Evolutionary conservation across 2,113 vertebrate genomes (phyloP), one percentile per base, ranked within the genome.

Genomic region (Leucopternis melanops): DNA sequence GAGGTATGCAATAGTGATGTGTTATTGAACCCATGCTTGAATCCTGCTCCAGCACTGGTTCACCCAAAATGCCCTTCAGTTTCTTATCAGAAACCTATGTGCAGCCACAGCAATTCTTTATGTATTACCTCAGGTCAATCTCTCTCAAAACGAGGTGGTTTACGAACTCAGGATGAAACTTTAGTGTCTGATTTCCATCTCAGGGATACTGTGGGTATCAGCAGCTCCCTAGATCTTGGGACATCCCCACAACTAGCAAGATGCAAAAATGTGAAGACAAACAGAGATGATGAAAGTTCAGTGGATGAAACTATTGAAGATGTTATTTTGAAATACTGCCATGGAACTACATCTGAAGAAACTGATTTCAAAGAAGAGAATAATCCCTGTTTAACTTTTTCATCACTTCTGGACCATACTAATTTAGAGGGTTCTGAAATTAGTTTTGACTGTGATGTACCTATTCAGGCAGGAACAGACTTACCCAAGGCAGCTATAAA

Each of bases 401-500:
- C 96, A 61, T 97, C 95, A 7, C 86, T 97, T 97, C 78, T 97
- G 71, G 94, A 94, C 80, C 67, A 31, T 57, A 44, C 22, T 81
- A 81, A 75, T 81, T 71, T 90, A 88, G 96, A 97, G 57, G 95
- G 88, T 31, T 98, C 98, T 67, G 98, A 98, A 95, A 90, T 98
- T 71, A 98, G 98, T 94, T 98, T 98, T 50, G 98, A 98, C 86
- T 99, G 98, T 98, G 98, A 98, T 95, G 87, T 97, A 82, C 97
- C 98, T 69, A 63, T 98, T 69, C 98, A 98, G 84, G 95, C 96
- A 87, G 94, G 94, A 92, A 49, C 95, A 69, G 96, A 95, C 50
- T 91, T 97, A 50, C 49, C 92, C n/a, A 97, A 97, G 81, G 62
- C 86, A 54, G 88, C 96, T 80, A 93, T 94, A 40, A 97, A 90